phyloP scores from a whole-genome alignment of 2,113 vertebrate genomes.

The Phylloscopus trochiloides region DNA sequence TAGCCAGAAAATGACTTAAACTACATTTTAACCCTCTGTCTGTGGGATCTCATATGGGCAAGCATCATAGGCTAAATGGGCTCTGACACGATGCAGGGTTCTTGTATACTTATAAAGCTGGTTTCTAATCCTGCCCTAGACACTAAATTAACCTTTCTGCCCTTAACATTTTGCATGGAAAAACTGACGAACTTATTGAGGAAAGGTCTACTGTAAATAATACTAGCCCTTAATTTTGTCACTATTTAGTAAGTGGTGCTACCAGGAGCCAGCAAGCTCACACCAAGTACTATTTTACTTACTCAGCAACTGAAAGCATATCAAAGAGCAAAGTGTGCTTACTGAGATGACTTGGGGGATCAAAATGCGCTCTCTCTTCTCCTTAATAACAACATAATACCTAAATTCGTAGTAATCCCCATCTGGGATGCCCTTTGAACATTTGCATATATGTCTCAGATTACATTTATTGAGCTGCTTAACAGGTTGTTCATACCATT shows the following conservation, averaged over 20 bases:
- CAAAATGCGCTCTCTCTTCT: neutral
- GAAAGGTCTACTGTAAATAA: neutral
- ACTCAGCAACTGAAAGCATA: neutral
- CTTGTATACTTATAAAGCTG: neutral
- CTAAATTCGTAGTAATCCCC: slow-evolving; percentile 12
- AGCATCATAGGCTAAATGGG: neutral
- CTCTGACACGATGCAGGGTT: neutral
- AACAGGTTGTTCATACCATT: neutral
- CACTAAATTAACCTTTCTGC: neutral
- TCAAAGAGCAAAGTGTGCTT: neutral
- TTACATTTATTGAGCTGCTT: neutral
- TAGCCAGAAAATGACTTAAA: neutral
- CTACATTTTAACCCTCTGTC: neutral
- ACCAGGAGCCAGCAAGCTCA: neutral
- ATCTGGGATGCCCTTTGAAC: neutral
- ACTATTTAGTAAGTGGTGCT: neutral
- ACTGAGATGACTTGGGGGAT: neutral
- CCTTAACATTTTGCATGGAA: neutral
- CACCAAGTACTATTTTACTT: neutral
- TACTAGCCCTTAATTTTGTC: neutral
- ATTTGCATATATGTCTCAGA: slow-evolving; percentile 8
- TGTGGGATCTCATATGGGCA: neutral
- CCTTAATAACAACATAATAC: neutral
- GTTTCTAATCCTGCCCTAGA: neutral
- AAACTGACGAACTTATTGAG: neutral